Base-by-base conservation (phyloP, 1,140 invertebrate species). In the Hestina assimilis region DNA sequence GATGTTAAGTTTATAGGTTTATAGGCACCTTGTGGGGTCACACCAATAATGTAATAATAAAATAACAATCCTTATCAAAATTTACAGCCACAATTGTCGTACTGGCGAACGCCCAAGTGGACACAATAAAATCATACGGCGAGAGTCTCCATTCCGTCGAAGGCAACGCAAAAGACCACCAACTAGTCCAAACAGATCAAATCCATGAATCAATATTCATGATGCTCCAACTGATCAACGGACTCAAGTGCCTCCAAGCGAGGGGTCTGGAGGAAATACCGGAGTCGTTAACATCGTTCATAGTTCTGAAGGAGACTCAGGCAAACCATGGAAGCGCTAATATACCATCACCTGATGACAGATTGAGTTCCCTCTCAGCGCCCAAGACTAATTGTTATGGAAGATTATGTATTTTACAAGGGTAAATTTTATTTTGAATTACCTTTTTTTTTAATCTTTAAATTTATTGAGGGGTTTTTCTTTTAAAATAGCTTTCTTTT, bases 191-290 rank as follows among this genome's bases (percentile, higher is more conserved):
- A 28, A 72, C 83, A 1, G 87, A 89, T 54, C 80, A 79, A 52
- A 80, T 73, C 9, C 89, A 89, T 52, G 89, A 89, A 51, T 85
- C 89, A 40, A 88, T 87, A 41, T 94, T 96, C 70, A 90, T 96
- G 26, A 90, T 96, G 77, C 87, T 96, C 38, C 95, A 96, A 76
- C 85, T 96, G 29, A 92, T 96, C 1, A 95, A 94, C 57, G 93
- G 93, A 0, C 81, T 96, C 31, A 96, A 96, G 75, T 93, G 92
- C 68, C 88, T 97, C n/a, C 95, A 96, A 76, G 94, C 94, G 1
- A 92, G 95, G 51, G 95, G 95, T 1, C 92, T 95, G 12, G 95
- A 96, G 70, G 94, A 96, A 67, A 89, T 94, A 8, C 91, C 93
- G 0, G 87, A 92, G 17, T 91, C 91, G 55, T 71, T 96, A 23